Percentiles rank a stretch among this genome's conserved stretches.
phyloP scores from a whole-genome alignment of 2,888 invertebrate species.

The Operophtera brumata region DNA sequence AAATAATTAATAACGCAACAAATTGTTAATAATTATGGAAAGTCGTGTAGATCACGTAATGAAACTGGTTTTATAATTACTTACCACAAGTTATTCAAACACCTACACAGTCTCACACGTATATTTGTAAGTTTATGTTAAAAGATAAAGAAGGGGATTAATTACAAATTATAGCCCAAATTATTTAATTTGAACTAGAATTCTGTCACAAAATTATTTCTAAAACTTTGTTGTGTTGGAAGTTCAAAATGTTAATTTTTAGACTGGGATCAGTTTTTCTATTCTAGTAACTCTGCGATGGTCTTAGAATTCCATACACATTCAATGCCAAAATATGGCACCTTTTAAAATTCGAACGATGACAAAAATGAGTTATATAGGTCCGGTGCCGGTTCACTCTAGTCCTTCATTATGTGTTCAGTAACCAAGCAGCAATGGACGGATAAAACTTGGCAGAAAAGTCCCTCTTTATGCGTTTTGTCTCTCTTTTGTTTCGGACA shows the following conservation, averaged over 20 bases:
- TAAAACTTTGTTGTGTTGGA: background rate
- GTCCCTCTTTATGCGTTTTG: no score
- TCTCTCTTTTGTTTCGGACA: no score
- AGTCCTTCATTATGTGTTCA: no score
- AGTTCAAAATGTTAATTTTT: background rate
- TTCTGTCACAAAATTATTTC: background rate
- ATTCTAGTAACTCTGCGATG: no score
- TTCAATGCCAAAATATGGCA: no score
- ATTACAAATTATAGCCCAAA: background rate
- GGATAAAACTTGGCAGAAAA: no score
- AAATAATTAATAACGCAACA: slow-evolving; percentile 21
- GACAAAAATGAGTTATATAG: no score
- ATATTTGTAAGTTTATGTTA: background rate
- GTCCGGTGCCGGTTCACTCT: no score
- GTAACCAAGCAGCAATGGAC: no score
- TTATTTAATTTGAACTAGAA: background rate
- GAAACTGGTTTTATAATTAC: slow-evolving; percentile 14
- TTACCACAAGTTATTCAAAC: slow-evolving; percentile 4
- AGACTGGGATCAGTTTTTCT: no score
- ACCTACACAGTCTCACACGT: slow-evolving; percentile 12
- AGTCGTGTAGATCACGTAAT: slow-evolving; percentile 12
- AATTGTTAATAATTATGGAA: slow-evolving; percentile 11
- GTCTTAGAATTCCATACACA: no score
- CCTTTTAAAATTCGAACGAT: no score
- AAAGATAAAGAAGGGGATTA: background rate